These are phyloP conservation scores for Drosophila mulleri DNA, from an alignment of 2,888 invertebrate species.

Conservation along the genomic window DNA sequence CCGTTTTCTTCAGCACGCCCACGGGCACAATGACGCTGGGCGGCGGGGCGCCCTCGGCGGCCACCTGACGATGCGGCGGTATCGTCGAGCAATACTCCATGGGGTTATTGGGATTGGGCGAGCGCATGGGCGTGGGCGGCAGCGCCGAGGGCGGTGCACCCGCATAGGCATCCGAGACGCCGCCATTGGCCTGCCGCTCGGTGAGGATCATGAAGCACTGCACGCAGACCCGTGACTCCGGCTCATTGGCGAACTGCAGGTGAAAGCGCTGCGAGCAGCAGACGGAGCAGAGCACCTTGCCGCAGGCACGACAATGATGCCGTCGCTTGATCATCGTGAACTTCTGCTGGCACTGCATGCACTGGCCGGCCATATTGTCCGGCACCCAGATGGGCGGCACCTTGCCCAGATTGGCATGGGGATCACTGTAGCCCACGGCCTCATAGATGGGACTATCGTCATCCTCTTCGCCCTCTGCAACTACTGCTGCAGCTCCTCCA, in stretches of 20 bases:
- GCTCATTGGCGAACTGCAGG: conserved; percentile 90
- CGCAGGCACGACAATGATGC: conserved; percentile 95
- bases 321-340: conserved; percentile 93
- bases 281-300: conserved; percentile 91
- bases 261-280: conserved; percentile 91
- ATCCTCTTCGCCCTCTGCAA: conserved; percentile 29
- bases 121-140: conserved; percentile 80
- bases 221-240: conserved; percentile 92
- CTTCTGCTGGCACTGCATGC: conserved; percentile 92
- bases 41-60: conserved; percentile 84
- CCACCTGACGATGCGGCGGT: conserved; percentile 91
- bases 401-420: conserved; percentile 87
- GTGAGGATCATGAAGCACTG: conserved; percentile 88
- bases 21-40: conserved; percentile 94
- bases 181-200: conserved; percentile 81
- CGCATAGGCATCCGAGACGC: conserved; percentile 11
- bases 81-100: conserved; percentile 94
- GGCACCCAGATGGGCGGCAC: conserved; percentile 95
- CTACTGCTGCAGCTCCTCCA: background rate
- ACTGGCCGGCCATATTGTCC: conserved; percentile 91
- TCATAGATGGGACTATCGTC: conserved; percentile 71
- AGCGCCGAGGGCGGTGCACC: conserved; percentile 23
- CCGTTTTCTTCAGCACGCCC: conserved; percentile 90
- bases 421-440: conserved; percentile 82
- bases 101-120: conserved; percentile 94